A percentile compares a stretch with the other conserved stretches of the same genome.
Conservation (phyloP, 2,888 invertebrate genomes). For the Nemoura dubitans region DNA sequence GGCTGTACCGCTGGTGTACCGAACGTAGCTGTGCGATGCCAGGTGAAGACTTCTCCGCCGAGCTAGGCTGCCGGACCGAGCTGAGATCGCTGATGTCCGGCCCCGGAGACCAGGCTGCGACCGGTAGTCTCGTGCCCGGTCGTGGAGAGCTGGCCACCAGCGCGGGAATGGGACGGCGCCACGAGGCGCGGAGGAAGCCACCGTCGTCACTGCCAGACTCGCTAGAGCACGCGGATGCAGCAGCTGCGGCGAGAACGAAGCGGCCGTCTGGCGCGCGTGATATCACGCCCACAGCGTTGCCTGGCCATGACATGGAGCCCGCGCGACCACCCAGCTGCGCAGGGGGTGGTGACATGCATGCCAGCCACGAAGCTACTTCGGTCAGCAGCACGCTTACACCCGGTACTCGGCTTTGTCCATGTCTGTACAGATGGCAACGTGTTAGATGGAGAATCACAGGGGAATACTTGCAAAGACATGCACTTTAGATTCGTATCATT, state of each 20-base stretch:
- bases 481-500: background rate
- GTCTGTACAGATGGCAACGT: conserved; percentile 66
- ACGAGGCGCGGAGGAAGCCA: conserved; percentile 77
- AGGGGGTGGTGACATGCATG: background rate
- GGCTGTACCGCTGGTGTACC: conserved; percentile 74
- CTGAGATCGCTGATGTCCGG: conserved; percentile 87
- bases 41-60: conserved; percentile 77
- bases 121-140: conserved; percentile 51
- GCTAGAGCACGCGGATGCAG: conserved; percentile 58
- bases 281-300: conserved; percentile 68
- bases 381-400: conserved; percentile 80
- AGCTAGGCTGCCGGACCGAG: conserved; percentile 83
- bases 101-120: conserved; percentile 70
- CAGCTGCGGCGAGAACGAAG: conserved; percentile 70
- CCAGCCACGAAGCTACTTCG: conserved; percentile 80
- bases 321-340: conserved; percentile 36
- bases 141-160: conserved; percentile 48
- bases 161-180: conserved; percentile 67
- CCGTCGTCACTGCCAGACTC: conserved; percentile 80
- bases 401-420: conserved; percentile 95
- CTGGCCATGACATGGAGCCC: background rate
- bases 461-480: background rate
- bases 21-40: conserved; percentile 72
- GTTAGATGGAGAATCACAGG: background rate
- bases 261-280: conserved; percentile 79